A percentile compares a stretch with the other conserved stretches of the same genome.
Evolutionary conservation across 1,140 invertebrate genomes (phyloP).

Genomic region (Ephestia elutella): DNA sequence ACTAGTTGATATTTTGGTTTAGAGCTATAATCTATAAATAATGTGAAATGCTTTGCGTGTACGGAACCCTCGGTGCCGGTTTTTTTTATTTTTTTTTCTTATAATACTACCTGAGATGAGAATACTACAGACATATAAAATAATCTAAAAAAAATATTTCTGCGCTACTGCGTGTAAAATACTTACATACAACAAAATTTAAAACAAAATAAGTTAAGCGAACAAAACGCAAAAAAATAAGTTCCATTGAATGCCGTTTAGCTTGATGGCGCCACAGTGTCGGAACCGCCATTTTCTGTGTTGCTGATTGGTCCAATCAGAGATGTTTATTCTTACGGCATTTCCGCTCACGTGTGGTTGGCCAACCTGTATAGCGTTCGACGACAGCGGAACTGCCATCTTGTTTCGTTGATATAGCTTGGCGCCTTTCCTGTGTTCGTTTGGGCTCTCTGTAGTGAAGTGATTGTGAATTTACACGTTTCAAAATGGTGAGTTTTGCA

Average conservation of each 20-base stretch:
- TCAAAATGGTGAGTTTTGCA: conserved; percentile 74
- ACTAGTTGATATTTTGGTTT: too few relatives aligned
- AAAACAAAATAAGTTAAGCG: too few relatives aligned
- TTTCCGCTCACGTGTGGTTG: conserved; percentile 48
- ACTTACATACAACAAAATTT: too few relatives aligned
- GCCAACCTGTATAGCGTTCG: conserved; percentile 33
- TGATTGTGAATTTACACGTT: conserved; percentile 70
- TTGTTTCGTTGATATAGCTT: conserved; percentile 59
- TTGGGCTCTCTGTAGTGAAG: conserved; percentile 51
- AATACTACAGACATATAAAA: too few relatives aligned
- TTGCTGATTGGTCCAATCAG: conserved; percentile 32
- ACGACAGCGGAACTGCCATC: conserved; percentile 53
- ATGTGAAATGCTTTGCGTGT: too few relatives aligned
- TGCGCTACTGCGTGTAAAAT: too few relatives aligned
- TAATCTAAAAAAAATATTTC: too few relatives aligned
- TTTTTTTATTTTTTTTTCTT: too few relatives aligned
- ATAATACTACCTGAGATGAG: too few relatives aligned
- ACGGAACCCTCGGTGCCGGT: too few relatives aligned
- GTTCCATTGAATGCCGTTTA: conserved; percentile 17
- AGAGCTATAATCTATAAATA: too few relatives aligned
- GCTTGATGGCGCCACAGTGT: conserved; percentile 32
- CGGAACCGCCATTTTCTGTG: conserved; percentile 40
- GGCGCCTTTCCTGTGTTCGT: conserved; percentile 70
- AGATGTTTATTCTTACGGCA: conserved; percentile 46
- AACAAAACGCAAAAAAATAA: conserved; percentile 9